A percentile compares a stretch with the other conserved stretches of the same genome.
Evolutionary conservation across 2,888 invertebrate species (phyloP).

Genomic region (Cacoxenus indagator): DNA sequence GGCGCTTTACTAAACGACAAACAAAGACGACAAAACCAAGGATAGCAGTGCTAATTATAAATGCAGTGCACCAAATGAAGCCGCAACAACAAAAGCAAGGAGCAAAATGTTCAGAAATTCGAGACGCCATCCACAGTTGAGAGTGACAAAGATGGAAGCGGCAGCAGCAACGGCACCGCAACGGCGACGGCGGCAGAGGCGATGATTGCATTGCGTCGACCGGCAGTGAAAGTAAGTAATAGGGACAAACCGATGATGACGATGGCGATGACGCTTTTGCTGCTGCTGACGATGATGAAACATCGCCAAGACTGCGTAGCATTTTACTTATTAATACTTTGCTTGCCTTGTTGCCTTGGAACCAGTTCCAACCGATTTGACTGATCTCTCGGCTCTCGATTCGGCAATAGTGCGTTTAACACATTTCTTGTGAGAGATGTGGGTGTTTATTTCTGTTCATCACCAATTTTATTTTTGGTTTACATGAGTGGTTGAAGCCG

Average conservation of each 20-base stretch:
- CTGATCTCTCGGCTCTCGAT: too few species aligned
- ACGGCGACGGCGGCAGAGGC: background rate
- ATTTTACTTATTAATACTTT: too few species aligned
- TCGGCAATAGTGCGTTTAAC: too few species aligned
- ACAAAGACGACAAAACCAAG: background rate
- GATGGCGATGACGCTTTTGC: background rate
- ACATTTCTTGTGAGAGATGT: too few species aligned
- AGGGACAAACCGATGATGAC: background rate
- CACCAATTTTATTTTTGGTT: too few species aligned
- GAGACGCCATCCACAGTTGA: background rate
- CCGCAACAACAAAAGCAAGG: background rate
- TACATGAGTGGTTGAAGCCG: too few species aligned
- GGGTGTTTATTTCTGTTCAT: too few species aligned
- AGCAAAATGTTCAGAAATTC: too few species aligned
- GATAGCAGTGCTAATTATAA: constrained; percentile 9
- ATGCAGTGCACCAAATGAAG: constrained; percentile 3
- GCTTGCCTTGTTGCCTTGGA: too few species aligned
- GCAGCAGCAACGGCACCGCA: background rate
- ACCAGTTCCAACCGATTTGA: too few species aligned
- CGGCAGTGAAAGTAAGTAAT: background rate
- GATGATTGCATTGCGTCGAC: background rate
- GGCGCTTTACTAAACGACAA: constrained; percentile 11
- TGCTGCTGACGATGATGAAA: background rate
- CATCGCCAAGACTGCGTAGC: too few species aligned
- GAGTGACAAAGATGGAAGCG: background rate